These are phyloP conservation scores for Drosophila pachea DNA, from an alignment of 1,140 invertebrate species.

Conservation along the genomic window DNA sequence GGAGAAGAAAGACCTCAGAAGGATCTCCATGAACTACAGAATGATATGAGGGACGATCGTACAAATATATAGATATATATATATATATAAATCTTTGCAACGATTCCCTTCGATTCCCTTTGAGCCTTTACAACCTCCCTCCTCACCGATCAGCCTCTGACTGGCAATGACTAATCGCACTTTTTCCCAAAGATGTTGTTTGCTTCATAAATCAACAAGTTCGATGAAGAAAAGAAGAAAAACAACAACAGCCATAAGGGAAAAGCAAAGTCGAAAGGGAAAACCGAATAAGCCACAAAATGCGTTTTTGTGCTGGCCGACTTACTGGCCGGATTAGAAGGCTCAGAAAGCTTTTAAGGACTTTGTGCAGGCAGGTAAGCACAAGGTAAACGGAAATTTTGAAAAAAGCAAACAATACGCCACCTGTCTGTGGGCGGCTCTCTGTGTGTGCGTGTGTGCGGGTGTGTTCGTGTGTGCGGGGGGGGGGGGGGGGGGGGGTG, in stretches of 20 bases:
- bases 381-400: constrained; percentile 21
- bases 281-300: constrained; percentile 49
- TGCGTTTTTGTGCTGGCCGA: constrained; percentile 46
- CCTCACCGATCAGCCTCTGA: neutral
- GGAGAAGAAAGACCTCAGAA: too few relatives aligned
- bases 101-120: too few relatives aligned
- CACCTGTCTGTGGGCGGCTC: neutral
- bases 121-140: too few relatives aligned
- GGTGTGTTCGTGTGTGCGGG: neutral
- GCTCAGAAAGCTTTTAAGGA: constrained; percentile 51
- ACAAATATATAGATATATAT: too few relatives aligned
- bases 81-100: too few relatives aligned
- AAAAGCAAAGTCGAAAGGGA: constrained; percentile 15
- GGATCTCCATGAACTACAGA: too few relatives aligned
- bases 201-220: constrained; percentile 33
- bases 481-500: too few relatives aligned
- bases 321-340: constrained; percentile 47
- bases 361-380: constrained; percentile 27
- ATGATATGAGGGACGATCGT: too few relatives aligned
- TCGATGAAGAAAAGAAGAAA: constrained; percentile 7
- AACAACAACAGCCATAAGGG: neutral
- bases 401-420: constrained; percentile 14
- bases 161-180: constrained; percentile 35
- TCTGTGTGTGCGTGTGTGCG: neutral
- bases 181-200: constrained; percentile 5